Base-by-base conservation (phyloP, 2,797 vertebrate genomes). In the Phylloscopus collybita region DNA sequence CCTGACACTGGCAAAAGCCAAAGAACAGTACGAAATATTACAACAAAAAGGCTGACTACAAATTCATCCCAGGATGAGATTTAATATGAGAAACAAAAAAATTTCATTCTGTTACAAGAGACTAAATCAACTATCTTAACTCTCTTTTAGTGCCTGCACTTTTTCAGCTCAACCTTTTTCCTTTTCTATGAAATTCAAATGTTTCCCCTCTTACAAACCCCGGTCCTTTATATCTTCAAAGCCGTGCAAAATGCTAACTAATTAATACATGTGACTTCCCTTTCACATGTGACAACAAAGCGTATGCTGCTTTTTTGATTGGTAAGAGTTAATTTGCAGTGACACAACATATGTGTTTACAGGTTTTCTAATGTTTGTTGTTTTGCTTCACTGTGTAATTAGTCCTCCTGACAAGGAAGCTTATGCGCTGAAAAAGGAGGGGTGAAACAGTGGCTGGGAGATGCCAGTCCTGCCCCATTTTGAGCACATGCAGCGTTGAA, bases 291-390 rank as follows among this genome's bases (percentile, higher is more conserved):
- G 94, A 91, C 93, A 96, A 97, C 95, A 97, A 95, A 97, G 90
- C 93, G 17, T 90, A 92, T 93, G 95, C 83, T 93, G 94, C 93
- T 95, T 93, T 95, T 92, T 91, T n/a, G 92, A 82, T 87, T 84
- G 88, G 85, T 83, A 96, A 96, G 95, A 96, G 90, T 95, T 97
- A 95, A 96, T 95, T 93, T 97, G 94, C 88, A 97, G 93, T 94
- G 93, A 95, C 92, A 96, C 91, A 96, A 95, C 94, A 95, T 94
- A 95, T 95, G 94, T 95, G 93, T 95, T 94, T 96, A 91, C 87
- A 80, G 87, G 81, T 79, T 86, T 80, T 65, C 86, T 66, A 84
- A 82, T 91, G 96, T 89, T 95, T 95, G 80, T 65, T 90, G 92
- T 51, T 51, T 95, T 90, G 89, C 69, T 83, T 92, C 74, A 38